These are phyloP conservation scores for Myripristis murdjan DNA, from an alignment of 2,797 vertebrate species.

Conservation along the genomic window DNA sequence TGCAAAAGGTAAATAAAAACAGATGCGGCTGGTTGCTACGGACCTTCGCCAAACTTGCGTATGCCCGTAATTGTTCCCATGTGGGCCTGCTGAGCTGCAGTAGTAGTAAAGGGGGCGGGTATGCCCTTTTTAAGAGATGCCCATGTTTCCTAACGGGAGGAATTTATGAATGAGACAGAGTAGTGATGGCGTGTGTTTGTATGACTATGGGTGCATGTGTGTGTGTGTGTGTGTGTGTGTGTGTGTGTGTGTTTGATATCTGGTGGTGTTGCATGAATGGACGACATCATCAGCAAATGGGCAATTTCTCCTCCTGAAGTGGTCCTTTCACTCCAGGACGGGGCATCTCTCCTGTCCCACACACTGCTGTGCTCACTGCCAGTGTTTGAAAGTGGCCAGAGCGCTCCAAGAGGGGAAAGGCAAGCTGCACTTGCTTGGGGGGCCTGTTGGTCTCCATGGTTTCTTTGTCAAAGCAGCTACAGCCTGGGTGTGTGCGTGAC, in stretches of 20 bases:
- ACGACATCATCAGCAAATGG: slow-evolving; percentile 11
- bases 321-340: neutral
- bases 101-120: slow-evolving; percentile 73
- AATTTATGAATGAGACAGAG: slow-evolving; percentile 84
- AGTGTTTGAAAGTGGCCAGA: neutral
- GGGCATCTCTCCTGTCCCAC: neutral
- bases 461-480: slow-evolving; percentile 49
- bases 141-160: slow-evolving; percentile 71
- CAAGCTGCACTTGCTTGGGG: neutral
- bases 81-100: slow-evolving; percentile 79
- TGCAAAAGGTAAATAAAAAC: slow-evolving; percentile 89
- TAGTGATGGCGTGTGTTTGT: slow-evolving; percentile 55
- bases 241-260: slow-evolving; percentile 4
- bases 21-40: slow-evolving; percentile 88
- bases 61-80: slow-evolving; percentile 86
- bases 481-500: slow-evolving; percentile 67
- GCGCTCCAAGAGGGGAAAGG: neutral
- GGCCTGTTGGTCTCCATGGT: slow-evolving; percentile 20
- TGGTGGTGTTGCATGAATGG: slow-evolving; percentile 10
- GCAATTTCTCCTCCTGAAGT: neutral
- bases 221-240: slow-evolving; percentile 60
- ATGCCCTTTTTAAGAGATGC: slow-evolving; percentile 75
- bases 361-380: slow-evolving; percentile 2
- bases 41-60: slow-evolving; percentile 84
- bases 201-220: too few species aligned